Conservation (phyloP, 2,888 invertebrate species). For the Cataglyphis cursor region DNA sequence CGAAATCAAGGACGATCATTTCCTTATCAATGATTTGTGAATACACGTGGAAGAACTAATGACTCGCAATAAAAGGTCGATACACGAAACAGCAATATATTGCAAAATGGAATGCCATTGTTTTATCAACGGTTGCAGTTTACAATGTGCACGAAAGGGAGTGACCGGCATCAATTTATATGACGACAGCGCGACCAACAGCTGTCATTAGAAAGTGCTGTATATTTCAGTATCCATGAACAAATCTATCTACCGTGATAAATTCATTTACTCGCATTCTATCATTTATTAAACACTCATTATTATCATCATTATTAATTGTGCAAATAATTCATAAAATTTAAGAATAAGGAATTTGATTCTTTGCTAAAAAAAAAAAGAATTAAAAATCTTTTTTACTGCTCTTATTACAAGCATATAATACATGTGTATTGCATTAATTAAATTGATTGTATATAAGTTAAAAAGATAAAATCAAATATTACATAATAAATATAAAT, state of each 20-base stretch:
- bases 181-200: not conserved
- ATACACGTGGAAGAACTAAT: not conserved
- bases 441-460: not conserved
- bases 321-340: not conserved
- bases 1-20: conserved; percentile 51
- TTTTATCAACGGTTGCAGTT: conserved; percentile 37
- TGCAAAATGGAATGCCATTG: conserved; percentile 58
- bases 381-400: not conserved
- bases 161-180: conserved; percentile 47
- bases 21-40: conserved; percentile 51
- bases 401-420: not conserved
- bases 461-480: conserved; percentile 1
- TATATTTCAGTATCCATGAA: not conserved
- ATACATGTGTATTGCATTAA: not conserved
- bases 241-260: not conserved
- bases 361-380: not conserved
- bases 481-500: not conserved
- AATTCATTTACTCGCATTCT: not conserved
- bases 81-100: not conserved
- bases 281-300: not conserved
- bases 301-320: conserved; percentile 1
- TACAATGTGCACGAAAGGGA: conserved; percentile 44
- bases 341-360: not conserved
- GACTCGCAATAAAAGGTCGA: conserved; percentile 20
- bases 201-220: conserved; percentile 41